A percentile compares a stretch with the other conserved stretches of the same genome.
These are phyloP conservation scores for Bettongia penicillata DNA, from an alignment of 2,113 vertebrate genomes.

Conservation along the genomic window DNA sequence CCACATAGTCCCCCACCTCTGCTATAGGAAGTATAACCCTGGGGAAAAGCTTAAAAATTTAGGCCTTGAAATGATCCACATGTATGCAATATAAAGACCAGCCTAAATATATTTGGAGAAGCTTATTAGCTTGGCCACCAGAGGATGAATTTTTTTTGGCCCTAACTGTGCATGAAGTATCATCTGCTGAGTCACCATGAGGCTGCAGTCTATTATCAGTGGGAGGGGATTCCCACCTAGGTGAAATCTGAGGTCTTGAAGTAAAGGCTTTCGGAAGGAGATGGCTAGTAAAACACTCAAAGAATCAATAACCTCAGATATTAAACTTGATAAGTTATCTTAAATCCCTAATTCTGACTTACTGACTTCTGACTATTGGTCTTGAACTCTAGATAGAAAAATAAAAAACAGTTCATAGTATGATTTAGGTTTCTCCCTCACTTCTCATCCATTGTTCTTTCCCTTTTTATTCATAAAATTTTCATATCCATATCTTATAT, in stretches of 20 bases:
- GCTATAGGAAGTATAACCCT: no score
- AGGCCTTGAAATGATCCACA: no score
- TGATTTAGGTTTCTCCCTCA: background rate
- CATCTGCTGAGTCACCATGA: no score
- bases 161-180: no score
- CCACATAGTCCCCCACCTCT: no score
- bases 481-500: background rate
- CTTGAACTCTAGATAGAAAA: conserved; percentile 16
- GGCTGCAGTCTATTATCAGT: no score
- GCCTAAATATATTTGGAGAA: no score
- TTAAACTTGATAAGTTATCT: conserved; percentile 18
- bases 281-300: conserved; percentile 25
- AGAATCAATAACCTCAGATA: background rate
- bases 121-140: no score
- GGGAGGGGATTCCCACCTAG: background rate
- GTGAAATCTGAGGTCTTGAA: conserved; percentile 17
- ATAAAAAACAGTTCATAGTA: background rate
- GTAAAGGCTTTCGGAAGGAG: background rate
- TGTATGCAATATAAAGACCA: no score
- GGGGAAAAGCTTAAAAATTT: no score
- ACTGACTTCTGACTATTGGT: conserved; percentile 7
- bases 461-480: background rate
- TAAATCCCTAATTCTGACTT: conserved; percentile 21
- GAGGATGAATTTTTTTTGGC: no score
- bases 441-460: background rate